phyloP scores from a whole-genome alignment of 2,797 vertebrate genomes.

The Potorous gilbertii region DNA sequence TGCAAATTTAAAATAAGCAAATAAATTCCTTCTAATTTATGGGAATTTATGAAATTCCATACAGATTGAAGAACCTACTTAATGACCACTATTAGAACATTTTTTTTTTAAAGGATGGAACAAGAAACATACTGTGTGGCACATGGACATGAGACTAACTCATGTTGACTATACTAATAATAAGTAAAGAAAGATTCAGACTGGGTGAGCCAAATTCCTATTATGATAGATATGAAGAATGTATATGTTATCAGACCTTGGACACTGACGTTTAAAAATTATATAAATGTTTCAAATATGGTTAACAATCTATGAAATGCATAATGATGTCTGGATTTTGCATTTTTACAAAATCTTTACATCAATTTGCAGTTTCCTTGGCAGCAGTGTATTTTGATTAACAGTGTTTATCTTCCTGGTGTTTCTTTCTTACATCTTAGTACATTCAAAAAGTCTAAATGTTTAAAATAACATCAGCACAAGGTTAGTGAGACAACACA shows the following conservation, averaged over 20 bases:
- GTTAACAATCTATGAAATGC: conserved; percentile 73
- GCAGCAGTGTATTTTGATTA: conserved; percentile 82
- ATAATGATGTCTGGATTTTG: conserved; percentile 71
- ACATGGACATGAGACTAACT: conserved; percentile 29
- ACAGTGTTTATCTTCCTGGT: conserved; percentile 72
- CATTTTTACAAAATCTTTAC: conserved; percentile 73
- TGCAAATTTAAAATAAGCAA: conserved; percentile 50
- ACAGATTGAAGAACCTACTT: conserved; percentile 30
- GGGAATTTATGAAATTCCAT: conserved; percentile 47
- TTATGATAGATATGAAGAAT: conserved; percentile 20
- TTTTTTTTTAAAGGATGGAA: conserved; percentile 45
- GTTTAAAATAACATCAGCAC: conserved; percentile 79
- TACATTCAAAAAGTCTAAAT: conserved; percentile 88
- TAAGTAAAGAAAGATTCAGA: conserved; percentile 20
- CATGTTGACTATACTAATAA: conserved; percentile 46
- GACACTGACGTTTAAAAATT: conserved; percentile 78
- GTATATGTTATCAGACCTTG: conserved; percentile 51
- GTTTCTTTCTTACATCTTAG: conserved; percentile 80
- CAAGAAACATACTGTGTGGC: conserved; percentile 17
- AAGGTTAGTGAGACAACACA: conserved; percentile 81
- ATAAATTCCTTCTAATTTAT: conserved; percentile 28
- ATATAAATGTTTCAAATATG: conserved; percentile 74
- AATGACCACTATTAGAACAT: conserved; percentile 15
- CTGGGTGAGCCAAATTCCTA: conserved; percentile 47
- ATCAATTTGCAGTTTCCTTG: conserved; percentile 79